Base-by-base conservation (phyloP, 2,113 vertebrate genomes). In the Ptilonorhynchus violaceus region DNA sequence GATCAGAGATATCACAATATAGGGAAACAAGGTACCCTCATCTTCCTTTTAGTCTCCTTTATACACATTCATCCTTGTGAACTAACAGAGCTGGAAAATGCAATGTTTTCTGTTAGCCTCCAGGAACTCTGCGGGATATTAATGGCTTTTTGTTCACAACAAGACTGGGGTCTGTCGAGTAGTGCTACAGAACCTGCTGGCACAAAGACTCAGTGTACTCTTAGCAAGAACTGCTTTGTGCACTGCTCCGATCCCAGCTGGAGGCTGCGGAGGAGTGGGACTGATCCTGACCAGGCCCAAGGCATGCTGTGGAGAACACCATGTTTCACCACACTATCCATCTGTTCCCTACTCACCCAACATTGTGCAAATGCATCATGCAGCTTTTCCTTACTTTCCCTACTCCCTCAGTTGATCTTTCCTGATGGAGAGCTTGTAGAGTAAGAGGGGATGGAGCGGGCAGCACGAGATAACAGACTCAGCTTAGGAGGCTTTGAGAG, bases 321-420 rank as follows among this genome's bases (percentile, higher is more conserved):
- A 6, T 0, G 0, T 60, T 75, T 83, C 59, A 60, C 37, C 31
- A 73, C 11, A 7, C 49, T 76, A 4, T 44, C 31, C 17, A 0
- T 42, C 69, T 81, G 41, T 22, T 85, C 37, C 64, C 41, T 85
- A 7, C 53, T 46, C 53, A 46, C 27, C 21, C 72, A 62, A 27
- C 35, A 21, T 0, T 2, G 8, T 25, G 33, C 9, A 68, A 70
- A 58, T 22, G 28, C 67, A 22, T 13, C 0, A 0, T 76, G 59
- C 25, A 53, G 46, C 35, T 94, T 64, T 70, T 60, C 55, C 42
- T 28, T 31, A 37, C 25, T 77, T 83, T 66, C 13, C 14, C 13
- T 39, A 6, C n/a, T 41, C 44, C 17, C 14, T 80, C 17, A 41
- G 20, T 2, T n/a, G 5, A 15, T 33, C 47, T 79, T 66, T 53